Evolutionary conservation across 2,888 invertebrate species (phyloP).

Genomic region (Polydrusus pterygomalis): DNA sequence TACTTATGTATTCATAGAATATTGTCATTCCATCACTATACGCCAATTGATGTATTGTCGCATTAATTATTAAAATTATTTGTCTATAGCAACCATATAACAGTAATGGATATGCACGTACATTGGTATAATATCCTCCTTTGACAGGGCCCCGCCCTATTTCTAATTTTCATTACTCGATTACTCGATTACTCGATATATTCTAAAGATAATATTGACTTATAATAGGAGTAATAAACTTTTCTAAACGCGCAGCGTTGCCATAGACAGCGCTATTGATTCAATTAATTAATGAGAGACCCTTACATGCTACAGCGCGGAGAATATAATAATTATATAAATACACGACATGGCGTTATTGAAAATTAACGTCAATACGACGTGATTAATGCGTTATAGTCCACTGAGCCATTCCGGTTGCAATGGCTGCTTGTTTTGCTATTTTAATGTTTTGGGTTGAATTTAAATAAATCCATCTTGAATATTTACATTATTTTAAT

Average conservation of each 20-base stretch:
- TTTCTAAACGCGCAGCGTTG: constrained; percentile 60
- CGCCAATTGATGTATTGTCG: constrained; percentile 19
- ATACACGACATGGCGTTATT: constrained; percentile 69
- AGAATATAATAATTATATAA: constrained; percentile 71
- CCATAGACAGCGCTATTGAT: constrained; percentile 63
- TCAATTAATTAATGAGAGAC: constrained; percentile 69
- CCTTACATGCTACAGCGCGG: constrained; percentile 64
- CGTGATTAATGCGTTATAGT: constrained; percentile 68
- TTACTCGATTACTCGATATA: constrained; percentile 51
- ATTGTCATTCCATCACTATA: constrained; percentile 22
- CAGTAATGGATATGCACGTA: constrained; percentile 37
- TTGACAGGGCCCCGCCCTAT: constrained; percentile 42
- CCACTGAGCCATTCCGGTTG: background rate
- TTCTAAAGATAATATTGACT: constrained; percentile 56
- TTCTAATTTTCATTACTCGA: constrained; percentile 52
- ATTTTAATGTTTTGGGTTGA: background rate
- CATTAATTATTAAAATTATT: constrained; percentile 41
- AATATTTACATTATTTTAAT: too few species aligned
- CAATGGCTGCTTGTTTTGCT: background rate
- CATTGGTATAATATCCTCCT: constrained; percentile 38
- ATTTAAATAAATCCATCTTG: too few species aligned
- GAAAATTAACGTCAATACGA: constrained; percentile 70
- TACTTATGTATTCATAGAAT: constrained; percentile 32
- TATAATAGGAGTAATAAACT: constrained; percentile 53
- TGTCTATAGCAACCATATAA: constrained; percentile 26